Base-by-base conservation (phyloP, 1,140 invertebrate species). In the Drosophila nikananu region DNA sequence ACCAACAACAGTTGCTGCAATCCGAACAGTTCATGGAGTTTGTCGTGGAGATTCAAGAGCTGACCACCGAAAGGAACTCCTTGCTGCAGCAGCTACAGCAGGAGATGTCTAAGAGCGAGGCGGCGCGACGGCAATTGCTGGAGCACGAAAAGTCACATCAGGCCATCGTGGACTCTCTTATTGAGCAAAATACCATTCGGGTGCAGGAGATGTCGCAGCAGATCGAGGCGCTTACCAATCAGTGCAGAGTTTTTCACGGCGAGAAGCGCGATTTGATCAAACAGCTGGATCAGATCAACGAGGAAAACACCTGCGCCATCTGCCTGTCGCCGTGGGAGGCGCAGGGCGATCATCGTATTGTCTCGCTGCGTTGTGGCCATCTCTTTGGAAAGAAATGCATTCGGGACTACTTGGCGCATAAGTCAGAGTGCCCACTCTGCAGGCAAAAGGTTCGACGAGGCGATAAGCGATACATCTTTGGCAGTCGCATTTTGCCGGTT, bases 361-460 rank as follows among this genome's bases (percentile, higher is more conserved):
- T 62, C 10, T 54, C 67, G 5, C 10, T 74, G 7, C 9, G 3
- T 21, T 74, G 71, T 23, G 71, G 71, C 2, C 71, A 74, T 32
- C 19, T 74, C 0, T 74, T 74, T 27, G 71, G 71, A 1, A 15
- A 62, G 6, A 8, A 5, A 0, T 74, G 71, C n/a, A 6, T 55
- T 5, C 10, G 6, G 12, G 1, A 2, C 0, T 5, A 35, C 2
- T 5, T 35, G 27, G 1, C 0, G 3, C 5, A 0, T 5, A n/a
- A 3, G 15, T 0, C 0, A 0, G 13, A 21, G 13, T 74, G 71
- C n/a, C 68, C 71, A 2, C 9, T 8, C 5, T 74, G 71, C 48
- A 23, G n/a, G 13, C 10, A 10, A 12, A 0, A 0, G 3, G 23
- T 13, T 25, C 0, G 0, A 5, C 0, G 1, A 5, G 1, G 12